Conservation (phyloP, 2,888 invertebrate species). For the Agrotis exclamationis region DNA sequence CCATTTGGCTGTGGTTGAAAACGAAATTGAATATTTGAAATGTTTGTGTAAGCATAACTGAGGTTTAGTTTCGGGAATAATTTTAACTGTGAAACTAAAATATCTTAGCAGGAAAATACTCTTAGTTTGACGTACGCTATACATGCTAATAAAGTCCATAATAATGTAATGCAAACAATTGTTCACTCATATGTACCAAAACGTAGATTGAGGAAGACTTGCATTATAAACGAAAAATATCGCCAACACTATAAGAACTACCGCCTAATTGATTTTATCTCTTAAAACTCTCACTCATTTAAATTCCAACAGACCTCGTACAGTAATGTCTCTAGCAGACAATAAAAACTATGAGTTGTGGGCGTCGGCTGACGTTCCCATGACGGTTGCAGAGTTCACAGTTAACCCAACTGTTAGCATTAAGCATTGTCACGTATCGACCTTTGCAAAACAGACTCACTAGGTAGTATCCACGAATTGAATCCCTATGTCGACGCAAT, state of each 20-base stretch:
- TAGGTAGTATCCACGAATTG: conserved; percentile 63
- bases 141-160: conserved; percentile 21
- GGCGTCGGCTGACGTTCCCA: conserved; percentile 77
- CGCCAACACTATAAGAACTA: conserved; percentile 5
- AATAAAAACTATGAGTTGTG: conserved; percentile 69
- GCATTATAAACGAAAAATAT: conserved; percentile 27
- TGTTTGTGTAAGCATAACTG: conserved; percentile 40
- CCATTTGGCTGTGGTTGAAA: conserved; percentile 62
- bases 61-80: conserved; percentile 38
- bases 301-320: conserved; percentile 60
- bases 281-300: conserved; percentile 65
- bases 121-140: conserved; percentile 3
- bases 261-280: conserved; percentile 49
- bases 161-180: conserved; percentile 5
- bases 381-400: conserved; percentile 82
- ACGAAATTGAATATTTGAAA: conserved; percentile 62
- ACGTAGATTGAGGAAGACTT: conserved; percentile 6
- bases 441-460: conserved; percentile 57
- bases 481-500: conserved; percentile 63
- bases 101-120: conserved; percentile 25
- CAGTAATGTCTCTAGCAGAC: conserved; percentile 53
- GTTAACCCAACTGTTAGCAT: conserved; percentile 77
- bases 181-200: neutral
- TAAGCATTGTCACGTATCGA: conserved; percentile 73
- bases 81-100: conserved; percentile 42